Base-by-base conservation (phyloP, 2,113 vertebrate species). In the Gila orcuttii region DNA sequence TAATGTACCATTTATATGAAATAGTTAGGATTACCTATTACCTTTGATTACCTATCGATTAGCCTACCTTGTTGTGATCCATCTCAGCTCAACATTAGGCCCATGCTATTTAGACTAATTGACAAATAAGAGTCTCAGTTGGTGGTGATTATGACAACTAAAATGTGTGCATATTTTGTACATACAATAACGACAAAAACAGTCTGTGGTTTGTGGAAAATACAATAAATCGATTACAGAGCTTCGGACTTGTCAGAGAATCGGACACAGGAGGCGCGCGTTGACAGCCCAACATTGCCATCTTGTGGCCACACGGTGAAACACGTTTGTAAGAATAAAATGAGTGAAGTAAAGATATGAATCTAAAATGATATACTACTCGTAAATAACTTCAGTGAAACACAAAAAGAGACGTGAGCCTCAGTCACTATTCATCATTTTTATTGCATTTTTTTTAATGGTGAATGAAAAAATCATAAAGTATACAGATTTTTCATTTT, bases 261-360 rank as follows among this genome's bases (percentile, higher is more conserved):
- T 4, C 1, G 76, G 52, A 13, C 19, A 28, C 82, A 25, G 6
- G 4, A 45, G 12, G 71, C 77, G 6, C 3, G 15, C 25, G n/a
- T 89, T 12, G 71, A 75, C 80, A 59, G 87, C 80, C 33, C 87
- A 91, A 93, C 85, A 88, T 80, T 91, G 68, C 90, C 93, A 93
- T 91, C 94, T 92, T 90, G 88, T 87, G 93, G 64, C 4, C 0
- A 0, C 3, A 60, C 11, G 39, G 45, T 19, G 8, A 33, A 59
- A 86, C 69, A 86, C 62, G 87, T 11, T 2, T 42, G 10, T 19
- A 21, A 12, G 23, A 2, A 11, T 42, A 42, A 23, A 36, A 4
- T 36, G 33, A 39, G 6, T 39, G 23, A 39, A 21, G 33, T 21
- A 57, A 55, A 21, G 10, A 36, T 11, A 25, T 11, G 13, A 12